Base-by-base conservation (phyloP, 2,888 invertebrate species). In the Chironomus tentans region DNA sequence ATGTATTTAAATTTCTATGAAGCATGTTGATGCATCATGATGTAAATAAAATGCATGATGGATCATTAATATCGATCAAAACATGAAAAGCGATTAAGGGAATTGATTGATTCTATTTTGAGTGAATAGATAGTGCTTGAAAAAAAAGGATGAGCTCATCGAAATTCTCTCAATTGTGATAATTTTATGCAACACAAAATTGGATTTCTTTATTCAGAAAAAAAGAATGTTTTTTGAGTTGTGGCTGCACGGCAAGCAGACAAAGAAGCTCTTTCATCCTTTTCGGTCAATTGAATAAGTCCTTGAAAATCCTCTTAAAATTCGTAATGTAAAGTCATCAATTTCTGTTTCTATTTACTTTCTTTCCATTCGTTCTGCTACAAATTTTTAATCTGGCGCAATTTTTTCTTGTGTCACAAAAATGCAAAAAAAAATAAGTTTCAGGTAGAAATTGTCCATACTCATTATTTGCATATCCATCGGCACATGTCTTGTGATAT, bases 201-300 rank as follows among this genome's bases (percentile, higher is more conserved):
- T 69, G 69, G 69, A 69, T 69, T 71, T 50, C 47, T 48, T 13
- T 47, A 21, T 71, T 71, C 69, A n/a, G 1, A 10, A n/a, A 24
- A 28, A n/a, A n/a, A n/a, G n/a, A n/a, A n/a, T n/a, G n/a, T n/a
- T n/a, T 24, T 4, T 5, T 13, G n/a, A 15, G 28, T 22, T 50
- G 70, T 38, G 38, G 38, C 38, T 10, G 38, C 10, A 38, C 38
- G 38, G 38, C 38, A 38, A 38, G 38, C 10, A 38, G 38, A 38
- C 38, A 38, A 38, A 10, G 10, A 10, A 10, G 38, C 2, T 38
- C 38, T 50, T 62, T 72, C 50, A n/a, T 50, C 61, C 62, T 38
- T 47, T 50, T 72, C 72, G 72, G 72, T 72, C 72, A 72, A 72
- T 72, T 72, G 72, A 72, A 62, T 48, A 72, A 72, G 72, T 72